Evolutionary conservation across 23 tunicate species (phyloP), one percentile per base, ranked within the genome.

Genomic region (Styela plicata): DNA sequence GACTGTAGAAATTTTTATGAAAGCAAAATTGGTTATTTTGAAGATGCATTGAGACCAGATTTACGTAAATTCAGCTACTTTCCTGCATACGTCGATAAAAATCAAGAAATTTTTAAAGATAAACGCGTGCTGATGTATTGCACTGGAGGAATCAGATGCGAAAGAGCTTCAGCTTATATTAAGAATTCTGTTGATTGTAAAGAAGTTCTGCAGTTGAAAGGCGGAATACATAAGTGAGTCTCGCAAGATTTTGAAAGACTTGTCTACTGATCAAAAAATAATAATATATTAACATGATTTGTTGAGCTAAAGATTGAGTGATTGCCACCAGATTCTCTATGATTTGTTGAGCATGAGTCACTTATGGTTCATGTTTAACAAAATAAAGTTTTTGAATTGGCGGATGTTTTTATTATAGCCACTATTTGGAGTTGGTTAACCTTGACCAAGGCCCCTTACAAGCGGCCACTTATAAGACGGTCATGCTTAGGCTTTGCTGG

Each of bases 81-180:
- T 70, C 89, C 90, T 7, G 97, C 79, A 7, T 91, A 91, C 78
- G 87, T 91, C 22, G 87, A 86, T 34, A 65, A 78, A 71, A 91
- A 91, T 63, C 62, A 0, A 25, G 78, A 86, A 5, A 2, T 86
- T 13, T 86, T 91, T 86, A 36, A 91, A 2, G 75, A 71, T 29
- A 80, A 85, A 22, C 52, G 85, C 23, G 87, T 91, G 3, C 35
- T 91, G 2, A 86, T 84, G 70, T 91, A 91, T 70, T 91, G 97
- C 31, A 91, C 97, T 35, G 97, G 97, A 32, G 97, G 97, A 5
- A 91, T 91, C 25, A 62, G 97, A 33, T 91, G 97, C 73, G 97
- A 91, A 70, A 73, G 97, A 64, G 97, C 97, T 3, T 70, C 85
- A 32, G 90, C 97, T 19, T 91, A 91, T 64, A 34, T 91, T 17